phyloP scores from a whole-genome alignment of 2,113 vertebrate genomes.

The Anhinga rufa region DNA sequence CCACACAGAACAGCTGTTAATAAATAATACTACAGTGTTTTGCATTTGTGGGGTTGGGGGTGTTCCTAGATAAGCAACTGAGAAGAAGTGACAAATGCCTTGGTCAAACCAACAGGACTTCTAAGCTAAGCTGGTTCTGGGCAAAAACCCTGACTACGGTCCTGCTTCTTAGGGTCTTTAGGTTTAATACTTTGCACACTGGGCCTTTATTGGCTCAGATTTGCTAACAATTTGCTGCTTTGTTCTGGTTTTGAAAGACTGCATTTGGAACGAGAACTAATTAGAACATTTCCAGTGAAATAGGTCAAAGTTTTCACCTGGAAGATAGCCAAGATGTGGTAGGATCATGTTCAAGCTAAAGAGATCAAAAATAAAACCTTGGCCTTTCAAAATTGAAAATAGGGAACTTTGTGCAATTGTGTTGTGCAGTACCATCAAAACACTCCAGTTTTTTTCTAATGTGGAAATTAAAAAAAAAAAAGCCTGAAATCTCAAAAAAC shows the following conservation, averaged over 20 bases:
- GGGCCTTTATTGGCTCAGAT: neutral
- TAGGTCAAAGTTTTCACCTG: neutral
- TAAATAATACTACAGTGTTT: neutral
- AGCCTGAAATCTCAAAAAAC: neutral
- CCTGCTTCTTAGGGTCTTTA: neutral
- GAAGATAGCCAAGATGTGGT: neutral
- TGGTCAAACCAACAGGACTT: neutral
- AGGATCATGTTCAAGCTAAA: neutral
- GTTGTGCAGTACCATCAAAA: neutral
- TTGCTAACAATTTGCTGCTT: neutral
- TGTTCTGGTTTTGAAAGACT: neutral
- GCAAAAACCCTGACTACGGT: neutral
- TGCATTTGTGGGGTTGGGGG: neutral
- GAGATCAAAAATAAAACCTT: neutral
- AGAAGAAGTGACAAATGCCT: neutral
- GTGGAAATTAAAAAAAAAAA: neutral
- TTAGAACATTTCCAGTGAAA: neutral
- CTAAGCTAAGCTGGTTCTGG: neutral
- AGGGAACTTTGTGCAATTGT: neutral
- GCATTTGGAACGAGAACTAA: neutral
- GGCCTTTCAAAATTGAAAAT: neutral
- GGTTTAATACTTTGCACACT: neutral
- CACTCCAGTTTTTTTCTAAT: neutral
- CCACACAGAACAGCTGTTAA: neutral
- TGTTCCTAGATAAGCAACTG: neutral